Conservation (phyloP, 35 echinoderm and acorn worm species). For the Ptychodera flava region DNA sequence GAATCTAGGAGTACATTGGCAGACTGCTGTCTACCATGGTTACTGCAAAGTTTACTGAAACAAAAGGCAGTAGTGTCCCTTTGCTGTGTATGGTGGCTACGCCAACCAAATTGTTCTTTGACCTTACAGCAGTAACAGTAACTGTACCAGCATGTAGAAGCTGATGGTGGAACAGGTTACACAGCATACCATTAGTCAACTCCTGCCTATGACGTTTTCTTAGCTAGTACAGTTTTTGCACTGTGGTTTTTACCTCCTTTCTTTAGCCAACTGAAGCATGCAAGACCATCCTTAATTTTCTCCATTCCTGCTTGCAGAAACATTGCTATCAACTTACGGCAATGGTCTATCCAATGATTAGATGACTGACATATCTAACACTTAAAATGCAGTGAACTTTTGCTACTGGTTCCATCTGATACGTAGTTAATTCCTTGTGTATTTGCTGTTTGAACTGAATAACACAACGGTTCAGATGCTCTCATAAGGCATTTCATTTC, state of each 20-base stretch:
- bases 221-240: slow-evolving; percentile 29
- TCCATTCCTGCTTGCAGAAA: slow-evolving; percentile 14
- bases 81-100: too few species aligned
- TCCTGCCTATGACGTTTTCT: slow-evolving; percentile 22
- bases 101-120: too few species aligned
- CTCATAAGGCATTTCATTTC: too few species aligned
- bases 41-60: slow-evolving; percentile 3
- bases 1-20: slow-evolving; percentile 43
- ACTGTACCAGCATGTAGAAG: slow-evolving; percentile 38
- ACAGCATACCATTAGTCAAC: too few species aligned
- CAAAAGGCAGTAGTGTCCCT: slow-evolving; percentile 9
- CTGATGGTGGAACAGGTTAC: too few species aligned
- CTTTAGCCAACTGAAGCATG: slow-evolving; percentile 70
- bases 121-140: too few species aligned
- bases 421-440: slow-evolving; percentile 16
- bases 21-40: not conserved
- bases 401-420: not conserved
- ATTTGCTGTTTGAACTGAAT: not conserved
- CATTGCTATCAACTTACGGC: slow-evolving; percentile 22
- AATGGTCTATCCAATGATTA: slow-evolving; percentile 43
- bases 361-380: slow-evolving; percentile 26
- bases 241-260: slow-evolving; percentile 37
- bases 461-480: slow-evolving; percentile 19
- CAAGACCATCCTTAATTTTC: slow-evolving; percentile 27
- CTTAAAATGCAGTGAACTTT: too few species aligned